Percentiles rank a stretch among this genome's conserved stretches.
phyloP scores from a whole-genome alignment of 2,888 invertebrate genomes.

The Eurytoma californica region DNA sequence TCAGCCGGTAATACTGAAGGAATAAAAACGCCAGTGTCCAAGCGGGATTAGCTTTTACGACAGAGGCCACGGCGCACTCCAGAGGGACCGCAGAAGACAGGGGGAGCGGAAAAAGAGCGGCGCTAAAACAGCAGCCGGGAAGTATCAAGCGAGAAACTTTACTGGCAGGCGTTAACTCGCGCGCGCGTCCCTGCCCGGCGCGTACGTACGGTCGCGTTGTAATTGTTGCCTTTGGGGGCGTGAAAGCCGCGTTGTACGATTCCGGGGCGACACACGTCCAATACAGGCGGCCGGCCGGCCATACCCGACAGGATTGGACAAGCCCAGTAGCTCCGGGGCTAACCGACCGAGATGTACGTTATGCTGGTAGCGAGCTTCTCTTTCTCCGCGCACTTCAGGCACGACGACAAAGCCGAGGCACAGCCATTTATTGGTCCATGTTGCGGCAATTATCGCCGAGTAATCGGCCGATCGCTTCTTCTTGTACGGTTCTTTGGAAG shows the following conservation, averaged over 20 bases:
- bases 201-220: neutral
- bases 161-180: constrained; percentile 3
- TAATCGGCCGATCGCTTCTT: constrained; percentile 23
- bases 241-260: constrained; percentile 9
- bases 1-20: constrained; percentile 37
- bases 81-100: constrained; percentile 4
- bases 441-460: constrained; percentile 28
- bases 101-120: neutral
- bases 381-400: neutral
- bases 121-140: neutral
- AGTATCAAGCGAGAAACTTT: constrained; percentile 16
- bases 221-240: constrained; percentile 18
- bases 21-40: constrained; percentile 50
- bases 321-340: neutral
- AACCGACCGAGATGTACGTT: neutral
- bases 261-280: constrained; percentile 10
- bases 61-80: neutral
- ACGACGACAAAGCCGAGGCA: constrained; percentile 2
- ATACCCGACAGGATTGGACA: constrained; percentile 25
- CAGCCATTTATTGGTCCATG: neutral
- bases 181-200: neutral
- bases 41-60: constrained; percentile 53
- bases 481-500: neutral
- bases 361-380: neutral
- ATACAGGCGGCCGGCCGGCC: constrained; percentile 2